Evolutionary conservation across 1,140 invertebrate genomes (phyloP), one percentile per base, ranked within the genome.

Genomic region (Planococcus citri): DNA sequence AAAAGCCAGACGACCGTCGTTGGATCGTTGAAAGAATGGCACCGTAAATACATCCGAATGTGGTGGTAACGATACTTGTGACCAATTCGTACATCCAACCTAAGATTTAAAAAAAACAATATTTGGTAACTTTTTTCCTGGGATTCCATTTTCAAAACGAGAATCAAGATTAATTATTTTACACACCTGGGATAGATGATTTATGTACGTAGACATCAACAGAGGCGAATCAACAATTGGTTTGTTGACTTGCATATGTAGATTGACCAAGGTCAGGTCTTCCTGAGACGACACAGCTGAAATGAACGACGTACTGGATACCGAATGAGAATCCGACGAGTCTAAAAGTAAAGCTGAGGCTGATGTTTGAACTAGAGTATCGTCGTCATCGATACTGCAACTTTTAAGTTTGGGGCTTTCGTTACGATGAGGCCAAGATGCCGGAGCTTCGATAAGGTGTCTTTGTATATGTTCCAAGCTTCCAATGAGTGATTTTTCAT

Each of bases 241-340:
- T 75, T 94, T 91, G 77, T 96, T 95, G 9, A 95, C 87, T 80
- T 98, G 95, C 85, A 93, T 92, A 75, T 96, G 92, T 6, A 97
- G 80, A 82, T 97, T 95, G 0, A 97, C 91, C 68, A 96, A 78
- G 1, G 92, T 91, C 76, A 94, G 88, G 75, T 95, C 92, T 79
- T 94, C 91, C 77, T 95, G 92, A n/a, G 92, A 95, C 0, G 93
- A 96, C 1, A 76, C 75, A 29, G 75, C 75, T n/a, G 75, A 76
- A 69, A 76, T 74, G 68, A 76, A 76, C 1, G 93, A 96, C 0
- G 86, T 90, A 17, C 88, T 90, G 3, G 89, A 91, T 1, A 90
- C 82, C 0, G 88, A 91, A 72, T 84, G 84, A 38, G 83, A 86
- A 73, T 89, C 87, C 0, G 83, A 84, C 0, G 82, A 83, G 73